A percentile compares a stretch with the other conserved stretches of the same genome.
Conservation (phyloP, 2,888 invertebrate genomes). For the Pseudeuparius sepicola region DNA sequence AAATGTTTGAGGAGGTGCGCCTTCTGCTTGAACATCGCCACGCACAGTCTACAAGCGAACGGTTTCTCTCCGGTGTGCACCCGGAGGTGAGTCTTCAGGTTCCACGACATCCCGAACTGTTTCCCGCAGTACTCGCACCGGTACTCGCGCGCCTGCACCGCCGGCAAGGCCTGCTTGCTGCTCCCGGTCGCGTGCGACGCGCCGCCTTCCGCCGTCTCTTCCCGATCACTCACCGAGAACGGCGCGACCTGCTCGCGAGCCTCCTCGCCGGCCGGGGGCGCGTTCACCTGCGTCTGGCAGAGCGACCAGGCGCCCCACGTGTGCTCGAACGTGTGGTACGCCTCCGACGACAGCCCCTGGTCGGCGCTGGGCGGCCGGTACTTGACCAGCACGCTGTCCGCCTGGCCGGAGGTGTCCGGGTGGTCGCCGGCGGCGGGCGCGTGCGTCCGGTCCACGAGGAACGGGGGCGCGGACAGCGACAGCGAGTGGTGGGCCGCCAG, state of each 20-base stretch:
- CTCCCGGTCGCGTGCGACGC: constrained; percentile 36
- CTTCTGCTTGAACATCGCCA: constrained; percentile 88
- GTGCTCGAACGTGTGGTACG: constrained; percentile 39
- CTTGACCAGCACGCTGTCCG: constrained; percentile 47
- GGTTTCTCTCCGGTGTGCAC: constrained; percentile 86
- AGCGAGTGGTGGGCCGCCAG: constrained; percentile 56
- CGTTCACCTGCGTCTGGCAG: constrained; percentile 54
- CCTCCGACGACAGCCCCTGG: constrained; percentile 43
- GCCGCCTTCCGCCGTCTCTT: constrained; percentile 39
- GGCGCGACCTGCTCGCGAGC: constrained; percentile 31
- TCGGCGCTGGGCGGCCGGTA: constrained; percentile 64
- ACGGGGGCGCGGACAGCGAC: constrained; percentile 67
- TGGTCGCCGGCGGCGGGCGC: constrained; percentile 47
- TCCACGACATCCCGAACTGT: constrained; percentile 90
- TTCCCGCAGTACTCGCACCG: constrained; percentile 84
- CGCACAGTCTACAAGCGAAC: constrained; percentile 79
- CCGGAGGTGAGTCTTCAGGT: constrained; percentile 77
- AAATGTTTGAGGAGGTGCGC: constrained; percentile 79
- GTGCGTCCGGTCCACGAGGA: constrained; percentile 50
- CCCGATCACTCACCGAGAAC: constrained; percentile 30
- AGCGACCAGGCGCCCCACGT: constrained; percentile 58
- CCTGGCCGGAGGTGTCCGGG: constrained; percentile 38
- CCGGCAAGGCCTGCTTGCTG: constrained; percentile 33
- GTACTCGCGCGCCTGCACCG: constrained; percentile 67
- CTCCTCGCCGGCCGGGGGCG: constrained; percentile 32